Evolutionary conservation across 35 echinoderm and acorn worm species (phyloP).

Genomic region (Apostichopus japonicus): DNA sequence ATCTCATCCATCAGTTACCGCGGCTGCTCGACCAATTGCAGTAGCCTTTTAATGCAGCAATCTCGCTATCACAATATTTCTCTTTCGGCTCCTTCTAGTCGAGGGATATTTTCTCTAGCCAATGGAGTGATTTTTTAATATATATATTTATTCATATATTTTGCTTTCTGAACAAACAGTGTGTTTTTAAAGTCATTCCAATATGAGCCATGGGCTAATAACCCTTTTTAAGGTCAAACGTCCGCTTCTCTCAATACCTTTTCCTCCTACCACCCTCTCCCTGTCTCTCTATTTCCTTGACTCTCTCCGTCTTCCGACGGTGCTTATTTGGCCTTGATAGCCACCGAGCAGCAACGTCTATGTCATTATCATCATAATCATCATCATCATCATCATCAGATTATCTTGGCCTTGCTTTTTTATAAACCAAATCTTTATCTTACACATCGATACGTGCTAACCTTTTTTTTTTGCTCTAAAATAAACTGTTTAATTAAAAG

Average conservation of each 20-base stretch:
- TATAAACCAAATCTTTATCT: not conserved
- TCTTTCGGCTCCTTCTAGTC: too few relatives aligned
- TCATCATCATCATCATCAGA: not conserved
- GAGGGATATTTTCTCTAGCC: too few relatives aligned
- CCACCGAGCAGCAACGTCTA: not conserved
- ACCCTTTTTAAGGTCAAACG: not conserved
- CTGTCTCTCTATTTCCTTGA: not conserved
- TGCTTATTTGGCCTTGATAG: not conserved
- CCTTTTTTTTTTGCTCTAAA: not conserved
- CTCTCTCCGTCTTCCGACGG: not conserved
- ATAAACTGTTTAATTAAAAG: slow-evolving; percentile 48
- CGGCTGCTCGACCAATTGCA: too few relatives aligned
- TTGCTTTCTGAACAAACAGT: not conserved
- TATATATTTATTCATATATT: too few relatives aligned
- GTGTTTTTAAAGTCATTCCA: not conserved
- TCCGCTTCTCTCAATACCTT: too few relatives aligned
- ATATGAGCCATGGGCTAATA: not conserved
- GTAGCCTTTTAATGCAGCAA: too few relatives aligned
- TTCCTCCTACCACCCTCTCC: not conserved
- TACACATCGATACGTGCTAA: not conserved
- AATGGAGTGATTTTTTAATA: too few relatives aligned
- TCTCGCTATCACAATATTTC: too few relatives aligned
- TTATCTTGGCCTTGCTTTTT: not conserved
- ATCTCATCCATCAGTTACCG: too few relatives aligned
- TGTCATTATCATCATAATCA: not conserved